These are phyloP conservation scores for Megastigmus dorsalis DNA, from an alignment of 2,888 invertebrate genomes.

Conservation along the genomic window DNA sequence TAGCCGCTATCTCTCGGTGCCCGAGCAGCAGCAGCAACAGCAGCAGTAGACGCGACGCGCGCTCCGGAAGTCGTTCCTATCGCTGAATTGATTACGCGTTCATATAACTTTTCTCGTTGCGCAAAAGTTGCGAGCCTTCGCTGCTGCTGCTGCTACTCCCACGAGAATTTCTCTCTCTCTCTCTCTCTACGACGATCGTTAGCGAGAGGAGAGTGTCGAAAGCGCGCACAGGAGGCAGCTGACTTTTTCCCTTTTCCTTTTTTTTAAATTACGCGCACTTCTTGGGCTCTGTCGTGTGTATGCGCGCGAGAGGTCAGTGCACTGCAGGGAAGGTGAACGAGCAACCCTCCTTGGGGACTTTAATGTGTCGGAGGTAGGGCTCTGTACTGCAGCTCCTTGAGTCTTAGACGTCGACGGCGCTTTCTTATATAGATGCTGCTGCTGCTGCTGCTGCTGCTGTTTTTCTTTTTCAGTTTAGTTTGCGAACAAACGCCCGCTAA, in stretches of 20 bases:
- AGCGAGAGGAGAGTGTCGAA: conserved; percentile 10
- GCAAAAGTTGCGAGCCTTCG: conserved; percentile 29
- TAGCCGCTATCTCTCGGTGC: background rate
- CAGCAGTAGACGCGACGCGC: no score
- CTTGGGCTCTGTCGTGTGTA: background rate
- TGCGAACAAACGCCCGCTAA: no score
- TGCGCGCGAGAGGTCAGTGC: conserved; percentile 13
- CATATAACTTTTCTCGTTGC: conserved; percentile 51
- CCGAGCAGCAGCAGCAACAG: no score
- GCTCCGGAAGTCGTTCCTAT: conserved; percentile 43
- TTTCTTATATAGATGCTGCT: no score
- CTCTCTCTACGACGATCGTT: conserved; percentile 10
- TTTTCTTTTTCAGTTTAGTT: no score
- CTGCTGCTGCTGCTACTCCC: conserved; percentile 1
- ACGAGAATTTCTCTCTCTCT: conserved; percentile 14
- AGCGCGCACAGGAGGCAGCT: background rate
- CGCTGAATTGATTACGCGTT: conserved; percentile 49
- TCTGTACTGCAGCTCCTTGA: no score
- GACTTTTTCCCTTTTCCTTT: background rate
- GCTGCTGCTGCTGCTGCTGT: no score
- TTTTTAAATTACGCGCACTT: conserved; percentile 30
- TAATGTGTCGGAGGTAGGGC: no score
- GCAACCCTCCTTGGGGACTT: background rate
- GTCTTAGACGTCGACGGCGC: no score
- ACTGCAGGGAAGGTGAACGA: conserved; percentile 22